phyloP scores from a whole-genome alignment of 2,888 invertebrate species.

The Noctuana brunneofusca region DNA sequence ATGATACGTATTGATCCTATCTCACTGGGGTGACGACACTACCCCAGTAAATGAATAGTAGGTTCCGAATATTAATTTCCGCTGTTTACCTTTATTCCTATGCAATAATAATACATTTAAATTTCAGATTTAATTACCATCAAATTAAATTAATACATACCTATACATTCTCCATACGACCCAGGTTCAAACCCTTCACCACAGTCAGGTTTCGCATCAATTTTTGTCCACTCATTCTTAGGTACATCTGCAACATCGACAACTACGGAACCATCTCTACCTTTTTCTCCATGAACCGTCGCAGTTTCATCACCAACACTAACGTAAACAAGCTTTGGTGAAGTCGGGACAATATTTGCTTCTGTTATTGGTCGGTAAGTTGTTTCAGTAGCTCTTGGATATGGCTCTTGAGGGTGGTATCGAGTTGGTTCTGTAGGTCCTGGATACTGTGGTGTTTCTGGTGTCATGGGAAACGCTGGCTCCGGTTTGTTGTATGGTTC shows the following conservation, averaged over 20 bases:
- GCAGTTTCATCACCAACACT: conserved; percentile 53
- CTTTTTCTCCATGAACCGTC: conserved; percentile 49
- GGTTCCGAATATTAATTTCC: too few species aligned
- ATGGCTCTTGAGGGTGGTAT: conserved; percentile 31
- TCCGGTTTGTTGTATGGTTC: conserved; percentile 37
- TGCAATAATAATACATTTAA: too few species aligned
- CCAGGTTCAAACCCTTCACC: conserved; percentile 80
- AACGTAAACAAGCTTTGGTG: conserved; percentile 52
- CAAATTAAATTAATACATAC: conserved; percentile 56
- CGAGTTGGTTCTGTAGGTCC: conserved; percentile 2
- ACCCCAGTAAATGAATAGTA: too few species aligned
- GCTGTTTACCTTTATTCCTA: too few species aligned
- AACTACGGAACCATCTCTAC: conserved; percentile 55
- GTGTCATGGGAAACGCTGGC: conserved; percentile 18
- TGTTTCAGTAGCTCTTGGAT: conserved; percentile 40
- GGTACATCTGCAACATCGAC: conserved; percentile 58
- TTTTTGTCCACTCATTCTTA: conserved; percentile 61
- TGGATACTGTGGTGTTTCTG: conserved; percentile 4
- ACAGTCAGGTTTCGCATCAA: conserved; percentile 60
- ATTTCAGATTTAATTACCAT: background rate
- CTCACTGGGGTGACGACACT: too few species aligned
- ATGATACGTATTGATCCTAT: too few species aligned
- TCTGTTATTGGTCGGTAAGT: conserved; percentile 49
- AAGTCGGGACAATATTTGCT: conserved; percentile 28
- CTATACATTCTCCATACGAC: conserved; percentile 82